Evolutionary conservation across 2,113 vertebrate genomes (phyloP).

Genomic region (cat (Felis catus)): F.catus_Fca126_mat1.0 CM031424.1:83515501-83516000

Average conservation of each 20-base stretch:
- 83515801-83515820: not conserved
- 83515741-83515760: slow-evolving; percentile 27
- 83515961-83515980: not conserved
- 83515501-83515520: not conserved
- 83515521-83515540: slow-evolving; percentile 28
- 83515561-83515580: slow-evolving; percentile 31
- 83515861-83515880: slow-evolving; percentile 13
- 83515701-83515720: not conserved
- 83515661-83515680: not conserved
- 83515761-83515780: slow-evolving; percentile 6
- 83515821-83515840: not conserved
- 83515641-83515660: not conserved
- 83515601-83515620: not conserved
- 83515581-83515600: not conserved
- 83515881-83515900: not conserved
- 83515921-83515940: not conserved
- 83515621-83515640: not conserved
- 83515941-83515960: not conserved
- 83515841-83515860: not conserved
- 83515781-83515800: not conserved
- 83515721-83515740: not conserved
- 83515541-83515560: not conserved
- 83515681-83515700: not conserved
- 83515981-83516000: not conserved
- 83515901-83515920: slow-evolving; percentile 2